These are phyloP conservation scores for Oryzias melastigma DNA, from an alignment of 2,113 vertebrate genomes.

Conservation along the genomic window DNA sequence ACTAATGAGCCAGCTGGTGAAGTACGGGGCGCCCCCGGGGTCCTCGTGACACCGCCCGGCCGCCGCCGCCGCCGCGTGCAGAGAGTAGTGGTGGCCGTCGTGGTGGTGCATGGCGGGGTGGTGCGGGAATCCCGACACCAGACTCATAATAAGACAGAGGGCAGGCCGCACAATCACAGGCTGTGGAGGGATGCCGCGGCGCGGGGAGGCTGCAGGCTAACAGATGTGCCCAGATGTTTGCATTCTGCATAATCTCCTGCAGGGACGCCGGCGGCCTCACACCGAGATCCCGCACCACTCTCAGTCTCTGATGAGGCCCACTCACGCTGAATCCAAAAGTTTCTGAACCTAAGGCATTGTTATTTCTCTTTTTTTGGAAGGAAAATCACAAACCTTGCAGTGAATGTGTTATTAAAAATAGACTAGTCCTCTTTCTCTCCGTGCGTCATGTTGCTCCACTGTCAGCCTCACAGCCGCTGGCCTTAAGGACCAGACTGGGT, in stretches of 20 bases:
- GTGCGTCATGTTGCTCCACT: background rate
- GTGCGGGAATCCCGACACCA: constrained; percentile 94
- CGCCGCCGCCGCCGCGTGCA: constrained; percentile 84
- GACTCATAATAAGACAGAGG: constrained; percentile 82
- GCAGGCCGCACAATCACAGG: constrained; percentile 1
- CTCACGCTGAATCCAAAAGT: constrained; percentile 4
- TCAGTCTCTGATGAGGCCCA: constrained; percentile 11
- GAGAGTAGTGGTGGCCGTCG: constrained; percentile 83
- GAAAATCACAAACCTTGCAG: background rate
- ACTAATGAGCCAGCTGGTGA: constrained; percentile 95
- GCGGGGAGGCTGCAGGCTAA: background rate
- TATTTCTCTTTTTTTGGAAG: background rate
- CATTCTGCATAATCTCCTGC: constrained; percentile 15
- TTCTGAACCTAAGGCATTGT: constrained; percentile 30
- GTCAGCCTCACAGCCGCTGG: constrained; percentile 17
- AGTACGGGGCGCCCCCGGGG: constrained; percentile 92
- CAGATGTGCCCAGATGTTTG: constrained; percentile 9
- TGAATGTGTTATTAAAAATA: constrained; percentile 1
- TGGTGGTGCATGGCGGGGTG: constrained; percentile 97
- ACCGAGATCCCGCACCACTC: background rate
- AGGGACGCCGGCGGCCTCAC: constrained; percentile 1
- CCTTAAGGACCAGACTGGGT: constrained; percentile 16
- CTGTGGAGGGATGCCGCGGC: constrained; percentile 25
- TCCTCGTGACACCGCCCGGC: constrained; percentile 89
- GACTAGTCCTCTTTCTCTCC: background rate